phyloP scores from a whole-genome alignment of 2,888 invertebrate genomes.

The Agrypnus murinus region DNA sequence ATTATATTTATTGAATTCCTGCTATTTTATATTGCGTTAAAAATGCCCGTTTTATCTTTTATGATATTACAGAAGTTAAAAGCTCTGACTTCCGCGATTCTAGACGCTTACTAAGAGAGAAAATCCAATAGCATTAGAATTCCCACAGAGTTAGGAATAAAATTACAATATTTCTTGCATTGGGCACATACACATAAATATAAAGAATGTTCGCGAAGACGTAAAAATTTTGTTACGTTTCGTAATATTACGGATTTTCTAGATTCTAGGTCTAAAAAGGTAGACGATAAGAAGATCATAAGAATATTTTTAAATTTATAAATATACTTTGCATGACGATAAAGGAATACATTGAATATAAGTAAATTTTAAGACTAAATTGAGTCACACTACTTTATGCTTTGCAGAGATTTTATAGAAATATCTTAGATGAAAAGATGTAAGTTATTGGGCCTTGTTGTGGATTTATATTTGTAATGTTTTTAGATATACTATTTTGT shows the following conservation, averaged over 20 bases:
- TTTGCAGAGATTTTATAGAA: too few relatives aligned
- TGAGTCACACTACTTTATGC: too few relatives aligned
- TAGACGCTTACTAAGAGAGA: slow-evolving; percentile 20
- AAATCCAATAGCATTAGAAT: slow-evolving; percentile 32
- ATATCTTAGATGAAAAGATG: too few relatives aligned
- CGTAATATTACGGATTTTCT: slow-evolving; percentile 14
- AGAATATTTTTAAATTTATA: too few relatives aligned
- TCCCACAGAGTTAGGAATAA: slow-evolving; percentile 34
- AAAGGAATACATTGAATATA: too few relatives aligned
- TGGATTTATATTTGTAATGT: too few relatives aligned
- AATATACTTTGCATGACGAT: too few relatives aligned
- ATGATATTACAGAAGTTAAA: neutral
- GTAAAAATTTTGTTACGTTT: slow-evolving; percentile 28
- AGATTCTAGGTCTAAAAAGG: slow-evolving; percentile 8
- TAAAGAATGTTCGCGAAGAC: slow-evolving; percentile 20
- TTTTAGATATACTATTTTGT: too few relatives aligned
- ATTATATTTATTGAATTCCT: too few relatives aligned
- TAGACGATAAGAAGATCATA: too few relatives aligned
- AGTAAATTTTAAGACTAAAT: too few relatives aligned
- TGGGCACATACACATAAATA: slow-evolving; percentile 27
- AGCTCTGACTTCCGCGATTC: slow-evolving; percentile 5
- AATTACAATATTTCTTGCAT: slow-evolving; percentile 44
- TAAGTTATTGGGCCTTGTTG: too few relatives aligned
- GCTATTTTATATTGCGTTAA: neutral
- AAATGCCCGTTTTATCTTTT: neutral